A percentile compares a stretch with the other conserved stretches of the same genome.
phyloP scores from a whole-genome alignment of 2,797 vertebrate species.

The Sebastolobus altivelis region DNA sequence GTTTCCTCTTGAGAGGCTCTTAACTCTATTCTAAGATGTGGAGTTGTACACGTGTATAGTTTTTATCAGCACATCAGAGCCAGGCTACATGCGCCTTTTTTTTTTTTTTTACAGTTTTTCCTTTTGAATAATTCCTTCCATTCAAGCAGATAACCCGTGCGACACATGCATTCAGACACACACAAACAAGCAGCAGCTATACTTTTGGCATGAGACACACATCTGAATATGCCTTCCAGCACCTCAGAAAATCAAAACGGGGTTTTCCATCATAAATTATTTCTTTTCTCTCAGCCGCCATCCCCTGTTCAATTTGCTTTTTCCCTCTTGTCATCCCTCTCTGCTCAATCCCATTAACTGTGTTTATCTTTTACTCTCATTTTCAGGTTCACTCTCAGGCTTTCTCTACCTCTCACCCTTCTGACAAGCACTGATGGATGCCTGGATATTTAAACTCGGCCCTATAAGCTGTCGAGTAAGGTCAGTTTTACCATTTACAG shows the following conservation, averaged over 20 bases:
- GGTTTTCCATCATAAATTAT: slow-evolving; percentile 79
- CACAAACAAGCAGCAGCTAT: slow-evolving; percentile 43
- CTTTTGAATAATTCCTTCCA: slow-evolving; percentile 39
- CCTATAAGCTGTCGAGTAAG: slow-evolving; percentile 29
- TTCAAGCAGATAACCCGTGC: slow-evolving; percentile 42
- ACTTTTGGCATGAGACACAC: slow-evolving; percentile 50
- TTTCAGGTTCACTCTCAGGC: slow-evolving; percentile 35
- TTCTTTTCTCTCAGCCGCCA: slow-evolving; percentile 27
- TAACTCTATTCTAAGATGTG: slow-evolving; percentile 73
- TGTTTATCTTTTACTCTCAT: slow-evolving; percentile 46
- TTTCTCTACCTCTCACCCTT: slow-evolving; percentile 10
- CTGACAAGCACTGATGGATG: slow-evolving; percentile 39
- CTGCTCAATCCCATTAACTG: slow-evolving; percentile 32
- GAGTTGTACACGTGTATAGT: slow-evolving; percentile 72
- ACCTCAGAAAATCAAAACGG: slow-evolving; percentile 59
- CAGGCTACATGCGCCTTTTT: slow-evolving; percentile 38
- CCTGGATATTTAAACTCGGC: slow-evolving; percentile 33
- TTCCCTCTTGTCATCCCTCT: slow-evolving; percentile 20
- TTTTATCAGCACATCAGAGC: slow-evolving; percentile 62
- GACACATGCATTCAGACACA: slow-evolving; percentile 28
- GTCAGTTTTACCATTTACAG: slow-evolving; percentile 53
- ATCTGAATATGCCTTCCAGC: slow-evolving; percentile 56
- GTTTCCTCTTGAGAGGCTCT: slow-evolving; percentile 60
- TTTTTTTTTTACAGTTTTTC: slow-evolving; percentile 12
- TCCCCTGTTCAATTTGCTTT: slow-evolving; percentile 38